Evolutionary conservation across 2,888 invertebrate species (phyloP).

Genomic region (Mesorhabditis spiculigera): DNA sequence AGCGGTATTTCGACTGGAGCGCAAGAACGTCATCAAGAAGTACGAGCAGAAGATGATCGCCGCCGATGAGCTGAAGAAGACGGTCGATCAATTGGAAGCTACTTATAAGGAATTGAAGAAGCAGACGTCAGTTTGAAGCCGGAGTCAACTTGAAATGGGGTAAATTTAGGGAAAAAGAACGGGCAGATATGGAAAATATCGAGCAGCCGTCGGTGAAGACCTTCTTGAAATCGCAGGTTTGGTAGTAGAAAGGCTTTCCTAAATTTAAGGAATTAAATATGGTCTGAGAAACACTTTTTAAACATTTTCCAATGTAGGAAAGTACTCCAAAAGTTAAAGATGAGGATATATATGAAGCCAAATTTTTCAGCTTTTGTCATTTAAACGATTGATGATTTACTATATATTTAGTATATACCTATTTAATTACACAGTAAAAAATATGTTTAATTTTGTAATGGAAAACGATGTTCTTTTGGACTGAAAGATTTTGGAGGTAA

Average conservation of each 20-base stretch:
- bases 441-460: too few relatives aligned
- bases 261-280: too few relatives aligned
- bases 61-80: slow-evolving; percentile 56
- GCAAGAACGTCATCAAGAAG: slow-evolving; percentile 58
- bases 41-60: slow-evolving; percentile 58
- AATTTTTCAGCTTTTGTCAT: too few relatives aligned
- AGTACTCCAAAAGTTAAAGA: too few relatives aligned
- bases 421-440: too few relatives aligned
- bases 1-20: slow-evolving; percentile 57
- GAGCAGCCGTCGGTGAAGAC: slow-evolving; percentile 59
- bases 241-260: neutral
- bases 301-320: too few relatives aligned
- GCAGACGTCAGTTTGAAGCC: slow-evolving; percentile 55
- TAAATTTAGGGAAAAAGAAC: slow-evolving; percentile 59
- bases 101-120: slow-evolving; percentile 58
- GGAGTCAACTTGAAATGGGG: neutral
- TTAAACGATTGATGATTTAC: too few relatives aligned
- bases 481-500: too few relatives aligned
- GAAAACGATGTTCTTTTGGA: too few relatives aligned
- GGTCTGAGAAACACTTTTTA: too few relatives aligned
- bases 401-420: too few relatives aligned
- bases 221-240: slow-evolving; percentile 57
- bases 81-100: slow-evolving; percentile 57
- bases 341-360: too few relatives aligned
- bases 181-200: slow-evolving; percentile 60